Evolutionary conservation across 2,888 invertebrate genomes (phyloP).

Genomic region (Oxyteleia sp.): DNA sequence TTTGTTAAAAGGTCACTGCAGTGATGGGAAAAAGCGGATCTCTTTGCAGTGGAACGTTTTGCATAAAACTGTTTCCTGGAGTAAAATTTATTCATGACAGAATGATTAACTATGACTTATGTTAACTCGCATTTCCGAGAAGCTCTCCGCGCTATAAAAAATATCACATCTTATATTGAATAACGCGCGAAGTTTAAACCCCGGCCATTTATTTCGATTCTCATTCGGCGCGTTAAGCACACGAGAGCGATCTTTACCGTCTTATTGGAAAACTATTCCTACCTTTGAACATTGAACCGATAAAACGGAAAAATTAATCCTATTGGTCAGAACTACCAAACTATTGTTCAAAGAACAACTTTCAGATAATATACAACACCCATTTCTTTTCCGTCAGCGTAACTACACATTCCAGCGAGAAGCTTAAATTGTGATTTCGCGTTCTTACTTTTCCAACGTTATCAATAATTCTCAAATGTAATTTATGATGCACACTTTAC

Average conservation of each 20-base stretch:
- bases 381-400: no score
- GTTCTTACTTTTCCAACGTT: no score
- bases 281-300: no score
- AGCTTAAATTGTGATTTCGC: no score
- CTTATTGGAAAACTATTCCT: background rate
- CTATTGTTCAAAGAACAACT: no score
- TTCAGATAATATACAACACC: no score
- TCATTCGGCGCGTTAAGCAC: background rate
- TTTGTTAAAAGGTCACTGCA: slow-evolving; percentile 10
- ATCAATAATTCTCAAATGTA: no score
- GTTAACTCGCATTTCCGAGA: slow-evolving; percentile 17
- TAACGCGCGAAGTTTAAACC: background rate
- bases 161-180: background rate
- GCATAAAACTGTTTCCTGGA: slow-evolving; percentile 44
- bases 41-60: slow-evolving; percentile 21
- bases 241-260: no score
- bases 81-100: slow-evolving; percentile 31
- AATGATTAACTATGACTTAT: slow-evolving; percentile 42
- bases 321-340: no score
- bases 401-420: no score
- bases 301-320: no score
- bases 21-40: slow-evolving; percentile 21
- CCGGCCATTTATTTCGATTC: background rate
- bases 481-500: no score
- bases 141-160: background rate